Evolutionary conservation across 2,797 vertebrate genomes (phyloP), one percentile per base, ranked within the genome.

Genomic region (Onychomys arenicola): DNA sequence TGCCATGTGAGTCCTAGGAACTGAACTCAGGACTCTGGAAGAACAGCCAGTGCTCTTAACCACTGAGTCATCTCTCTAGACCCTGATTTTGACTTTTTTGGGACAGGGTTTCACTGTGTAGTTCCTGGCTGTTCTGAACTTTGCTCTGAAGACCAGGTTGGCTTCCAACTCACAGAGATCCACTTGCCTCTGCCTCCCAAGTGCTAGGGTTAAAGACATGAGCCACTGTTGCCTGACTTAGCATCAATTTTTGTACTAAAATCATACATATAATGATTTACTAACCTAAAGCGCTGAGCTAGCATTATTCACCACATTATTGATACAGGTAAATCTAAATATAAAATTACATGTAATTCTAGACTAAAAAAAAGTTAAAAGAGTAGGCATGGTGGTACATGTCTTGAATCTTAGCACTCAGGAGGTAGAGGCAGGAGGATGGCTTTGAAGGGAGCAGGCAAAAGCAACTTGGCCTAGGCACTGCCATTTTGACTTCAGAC

Each of bases 311-410:
- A 85, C 59, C 89, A 73, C 57, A 57, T 81, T 87, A 75, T 87
- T 91, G 57, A 80, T 94, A n/a, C 25, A 81, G 37, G 37, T 77
- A 83, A 92, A 19, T 81, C 43, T 85, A 21, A 59, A 69, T 88
- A 80, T 89, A 89, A 94, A 96, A 40, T 92, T 90, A 88, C 94
- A 94, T 91, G n/a, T 96, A 89, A 55, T 93, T 97, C 52, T 82
- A 90, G 11, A 86, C 43, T 25, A 71, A 86, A 87, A 78, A 37
- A 57, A 21, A 19, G 52, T n/a, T 78, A 78, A 34, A 81, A 16
- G 57, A 59, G 23, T 8, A 29, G 14, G 17, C 34, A 73, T 32
- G 27, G 27, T 61, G 40, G n/a, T 21, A 63, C 16, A 63, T 32
- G 40, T 40, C 81, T 84, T 84, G 81, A 63, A 84, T 65, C 37